Conservation (phyloP, 1,140 invertebrate genomes). For the Goniozus legneri region DNA sequence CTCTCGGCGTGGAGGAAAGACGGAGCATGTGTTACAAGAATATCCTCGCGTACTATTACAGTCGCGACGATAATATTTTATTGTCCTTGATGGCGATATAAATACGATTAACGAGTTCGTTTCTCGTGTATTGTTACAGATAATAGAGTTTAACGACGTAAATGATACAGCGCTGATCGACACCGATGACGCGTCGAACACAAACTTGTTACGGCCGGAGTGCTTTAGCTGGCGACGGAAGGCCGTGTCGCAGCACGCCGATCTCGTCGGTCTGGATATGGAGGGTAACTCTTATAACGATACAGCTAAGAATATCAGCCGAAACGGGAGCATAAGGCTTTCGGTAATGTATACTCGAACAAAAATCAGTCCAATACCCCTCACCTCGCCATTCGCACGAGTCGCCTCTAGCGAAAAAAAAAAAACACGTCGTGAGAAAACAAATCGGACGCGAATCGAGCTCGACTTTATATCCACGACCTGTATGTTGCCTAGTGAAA, state of each 20-base stretch:
- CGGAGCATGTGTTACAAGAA: too few species aligned
- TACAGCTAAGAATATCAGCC: constrained; percentile 29
- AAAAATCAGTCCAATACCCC: too few species aligned
- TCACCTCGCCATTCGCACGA: too few species aligned
- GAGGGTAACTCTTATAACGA: constrained; percentile 39
- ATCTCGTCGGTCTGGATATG: constrained; percentile 47
- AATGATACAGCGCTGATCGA: constrained; percentile 52
- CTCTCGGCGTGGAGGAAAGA: too few species aligned
- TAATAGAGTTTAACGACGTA: constrained; percentile 59
- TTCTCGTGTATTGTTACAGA: too few species aligned
- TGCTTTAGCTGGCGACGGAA: constrained; percentile 46
- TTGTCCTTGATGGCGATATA: too few species aligned
- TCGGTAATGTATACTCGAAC: constrained; percentile 33
- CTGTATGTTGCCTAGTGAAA: too few species aligned
- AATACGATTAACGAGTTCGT: too few species aligned
- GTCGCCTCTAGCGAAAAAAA: too few species aligned
- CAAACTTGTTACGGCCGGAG: constrained; percentile 34
- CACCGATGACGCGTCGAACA: constrained; percentile 24
- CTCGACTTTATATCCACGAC: too few species aligned
- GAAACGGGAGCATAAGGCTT: constrained; percentile 40
- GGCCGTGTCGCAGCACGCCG: constrained; percentile 35
- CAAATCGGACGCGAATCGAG: neutral
- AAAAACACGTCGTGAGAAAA: neutral
- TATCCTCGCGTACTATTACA: too few species aligned
- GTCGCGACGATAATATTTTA: constrained; percentile 5